Evolutionary conservation across 2,113 vertebrate genomes (phyloP).

Genomic region (Eira barbara): DNA sequence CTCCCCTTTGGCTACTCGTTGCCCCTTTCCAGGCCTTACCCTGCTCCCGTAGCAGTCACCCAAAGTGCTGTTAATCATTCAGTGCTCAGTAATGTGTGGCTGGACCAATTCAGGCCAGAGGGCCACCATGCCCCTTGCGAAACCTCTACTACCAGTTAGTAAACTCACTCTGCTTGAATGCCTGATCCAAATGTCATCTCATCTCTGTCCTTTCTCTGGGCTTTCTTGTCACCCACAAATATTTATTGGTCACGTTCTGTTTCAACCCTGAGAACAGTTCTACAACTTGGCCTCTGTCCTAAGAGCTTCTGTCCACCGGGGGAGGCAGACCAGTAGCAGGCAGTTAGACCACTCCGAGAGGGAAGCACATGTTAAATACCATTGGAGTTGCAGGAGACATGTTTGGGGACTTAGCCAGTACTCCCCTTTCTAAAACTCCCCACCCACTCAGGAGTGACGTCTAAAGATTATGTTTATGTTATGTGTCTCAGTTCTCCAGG

Average conservation of each 20-base stretch:
- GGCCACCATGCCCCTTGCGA: background rate
- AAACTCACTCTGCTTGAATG: background rate
- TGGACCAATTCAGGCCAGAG: background rate
- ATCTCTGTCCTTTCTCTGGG: background rate
- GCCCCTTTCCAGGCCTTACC: background rate
- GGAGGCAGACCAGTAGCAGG: background rate
- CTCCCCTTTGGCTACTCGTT: background rate
- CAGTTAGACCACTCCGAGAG: background rate
- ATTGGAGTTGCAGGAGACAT: background rate
- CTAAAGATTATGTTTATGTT: background rate
- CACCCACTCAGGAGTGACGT: background rate
- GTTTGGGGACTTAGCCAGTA: background rate
- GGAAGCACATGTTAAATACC: background rate
- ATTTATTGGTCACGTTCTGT: background rate
- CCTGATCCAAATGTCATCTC: background rate
- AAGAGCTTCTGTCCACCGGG: background rate
- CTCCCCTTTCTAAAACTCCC: background rate
- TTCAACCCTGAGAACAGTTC: background rate
- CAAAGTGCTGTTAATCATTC: background rate
- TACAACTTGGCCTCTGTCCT: background rate
- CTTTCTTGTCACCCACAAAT: background rate
- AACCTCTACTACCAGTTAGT: background rate
- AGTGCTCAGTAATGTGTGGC: background rate
- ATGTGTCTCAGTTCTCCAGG: background rate
- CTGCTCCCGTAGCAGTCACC: background rate